Evolutionary conservation across 2,888 invertebrate species (phyloP).

Genomic region (Amphimallon solstitiale): DNA sequence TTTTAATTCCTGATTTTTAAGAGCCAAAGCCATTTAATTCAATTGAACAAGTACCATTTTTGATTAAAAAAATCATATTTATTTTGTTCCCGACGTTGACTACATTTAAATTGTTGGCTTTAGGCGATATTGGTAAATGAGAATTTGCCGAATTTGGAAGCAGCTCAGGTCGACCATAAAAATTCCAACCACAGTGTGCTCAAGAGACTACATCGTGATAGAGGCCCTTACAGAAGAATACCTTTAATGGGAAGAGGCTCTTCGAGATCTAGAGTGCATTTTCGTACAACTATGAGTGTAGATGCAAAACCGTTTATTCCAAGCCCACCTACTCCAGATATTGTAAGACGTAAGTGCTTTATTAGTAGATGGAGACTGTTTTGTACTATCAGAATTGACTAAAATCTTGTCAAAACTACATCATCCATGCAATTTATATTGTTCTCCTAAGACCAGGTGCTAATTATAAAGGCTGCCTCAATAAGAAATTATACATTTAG

Average conservation of each 20-base stretch:
- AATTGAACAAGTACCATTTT: background rate
- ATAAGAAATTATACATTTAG: no score
- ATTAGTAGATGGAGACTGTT: no score
- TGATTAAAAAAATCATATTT: background rate
- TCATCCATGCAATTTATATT: no score
- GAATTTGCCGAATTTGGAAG: conserved; percentile 89
- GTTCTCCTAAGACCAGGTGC: no score
- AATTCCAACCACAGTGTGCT: conserved; percentile 70
- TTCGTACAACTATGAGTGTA: conserved; percentile 77
- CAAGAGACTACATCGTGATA: conserved; percentile 69
- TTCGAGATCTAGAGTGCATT: conserved; percentile 65
- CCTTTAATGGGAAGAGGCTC: conserved; percentile 57
- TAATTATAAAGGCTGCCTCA: no score
- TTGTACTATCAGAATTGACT: no score
- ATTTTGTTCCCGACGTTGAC: background rate
- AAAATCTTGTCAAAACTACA: no score
- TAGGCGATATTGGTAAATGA: conserved; percentile 88
- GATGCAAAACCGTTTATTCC: conserved; percentile 87
- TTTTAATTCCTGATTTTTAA: no score
- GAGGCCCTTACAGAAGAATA: conserved; percentile 58
- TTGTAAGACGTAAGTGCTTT: conserved; percentile 48
- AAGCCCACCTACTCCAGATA: conserved; percentile 61
- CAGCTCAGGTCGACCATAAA: conserved; percentile 74
- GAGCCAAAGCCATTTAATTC: background rate
- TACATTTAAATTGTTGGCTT: no score